Evolutionary conservation across 2,113 vertebrate genomes (phyloP), one percentile per base, ranked within the genome.

Genomic region (Calyptomena viridis): DNA sequence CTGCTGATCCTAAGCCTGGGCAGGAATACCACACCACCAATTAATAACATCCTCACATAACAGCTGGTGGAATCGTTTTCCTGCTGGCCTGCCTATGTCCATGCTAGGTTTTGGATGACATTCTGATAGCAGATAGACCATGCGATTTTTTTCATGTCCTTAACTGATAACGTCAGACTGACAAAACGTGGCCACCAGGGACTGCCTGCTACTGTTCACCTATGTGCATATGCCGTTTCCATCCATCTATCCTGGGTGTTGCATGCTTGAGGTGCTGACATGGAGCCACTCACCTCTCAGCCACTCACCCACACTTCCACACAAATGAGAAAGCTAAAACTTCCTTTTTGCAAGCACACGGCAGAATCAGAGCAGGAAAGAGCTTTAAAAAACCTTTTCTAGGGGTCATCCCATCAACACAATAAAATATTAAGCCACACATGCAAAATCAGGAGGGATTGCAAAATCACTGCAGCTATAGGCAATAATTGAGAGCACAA

Each of bases 401-500:
- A 49, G 39, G 7, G 9, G 20, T 71, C 25, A 40, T 67, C 50
- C 47, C 17, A 35, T 59, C 37, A 42, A 28, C 27, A 62, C 4
- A 9, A 18, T 47, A 28, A 39, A 55, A 47, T 30, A n/a, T 42
- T 37, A 71, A 69, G 14, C 11, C 19, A 78, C 37, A 31, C 3
- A 72, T 73, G 37, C 18, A 68, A 87, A 93, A 77, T 35, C 44
- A 47, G 33, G 15, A 68, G 33, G 27, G 31, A 40, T 37, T 7
- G 7, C n/a, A 49, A 42, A 83, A 56, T 42, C 62, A 31, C 12
- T 87, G 82, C 50, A 66, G 21, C 44, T 74, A 9, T 6, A 44
- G 46, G 10, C 20, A 66, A 37, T 2, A 4, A 10, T 0, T 28
- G 27, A 30, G 77, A 89, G 39, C 0, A 0, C 19, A 84, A 8